Base-by-base conservation (phyloP, 1,140 invertebrate genomes). In the Helicoverpa zea region DNA sequence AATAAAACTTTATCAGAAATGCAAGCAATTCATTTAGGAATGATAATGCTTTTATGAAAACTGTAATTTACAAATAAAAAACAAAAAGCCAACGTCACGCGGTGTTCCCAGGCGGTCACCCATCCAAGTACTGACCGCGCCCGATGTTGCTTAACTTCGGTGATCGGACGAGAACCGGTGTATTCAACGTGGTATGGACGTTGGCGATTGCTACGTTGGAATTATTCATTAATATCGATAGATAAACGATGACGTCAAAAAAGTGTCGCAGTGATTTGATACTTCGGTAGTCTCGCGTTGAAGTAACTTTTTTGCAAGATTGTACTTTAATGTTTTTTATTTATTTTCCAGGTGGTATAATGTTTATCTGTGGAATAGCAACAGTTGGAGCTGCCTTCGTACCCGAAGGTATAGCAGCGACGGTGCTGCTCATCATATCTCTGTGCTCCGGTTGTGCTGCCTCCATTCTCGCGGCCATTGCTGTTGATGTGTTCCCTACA, bases 401-500 rank as follows among this genome's bases (percentile, higher is more conserved):
- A 0, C 90, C 90, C 0, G 86, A 91, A 29, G 91, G 90, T 3
- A 88, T 80, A 0, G 87, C 85, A 0, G 90, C 91, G 0, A 92
- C 93, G 0, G 90, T 84, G 10, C 85, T 95, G 70, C 89, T 94
- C n/a, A 87, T 94, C 18, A 18, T 91, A 12, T 86, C 90, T 0
- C 80, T 95, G 1, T 93, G 93, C 75, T 89, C 90, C 0, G 94
- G 94, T 1, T 94, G 94, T 59, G 88, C 89, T 0, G 94, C 90
- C 1, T 94, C 93, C 14, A 92, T 95, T 2, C 87, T 94, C 0
- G 90, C 93, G 16, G 90, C 93, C 10, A 91, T 95, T 14, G 89
- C 92, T 18, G 93, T 95, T 0, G 94, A 95, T 58, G 92, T 95
- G 0, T 95, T 94, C 80, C 94, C 94, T 0, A 95, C 94, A 12